These are phyloP conservation scores for Acronicta aceris DNA, from an alignment of 2,888 invertebrate species.

Conservation along the genomic window DNA sequence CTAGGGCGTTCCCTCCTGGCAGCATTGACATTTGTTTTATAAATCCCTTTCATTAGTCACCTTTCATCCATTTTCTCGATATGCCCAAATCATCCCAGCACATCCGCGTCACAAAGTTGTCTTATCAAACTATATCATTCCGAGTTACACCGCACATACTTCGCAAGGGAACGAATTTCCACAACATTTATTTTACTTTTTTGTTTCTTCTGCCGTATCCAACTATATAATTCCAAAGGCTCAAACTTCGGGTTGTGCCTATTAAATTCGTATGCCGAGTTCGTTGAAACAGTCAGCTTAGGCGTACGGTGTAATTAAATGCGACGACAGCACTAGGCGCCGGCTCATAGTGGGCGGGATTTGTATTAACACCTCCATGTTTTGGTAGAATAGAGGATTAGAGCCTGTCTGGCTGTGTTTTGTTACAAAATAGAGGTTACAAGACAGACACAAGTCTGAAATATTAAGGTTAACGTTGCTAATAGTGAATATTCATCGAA, in stretches of 20 bases:
- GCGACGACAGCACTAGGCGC: constrained; percentile 50
- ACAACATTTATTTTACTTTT: too few species aligned
- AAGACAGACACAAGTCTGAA: constrained; percentile 1
- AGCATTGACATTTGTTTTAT: too few species aligned
- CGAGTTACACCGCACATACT: too few species aligned
- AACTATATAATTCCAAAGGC: constrained; percentile 25
- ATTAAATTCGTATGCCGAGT: constrained; percentile 45
- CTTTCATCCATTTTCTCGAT: too few species aligned
- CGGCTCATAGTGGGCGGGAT: constrained; percentile 24
- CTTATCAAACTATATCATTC: too few species aligned
- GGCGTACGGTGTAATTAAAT: constrained; percentile 52
- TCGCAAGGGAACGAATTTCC: too few species aligned
- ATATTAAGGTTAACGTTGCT: constrained; percentile 1
- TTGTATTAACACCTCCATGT: constrained; percentile 51
- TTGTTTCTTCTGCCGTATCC: too few species aligned
- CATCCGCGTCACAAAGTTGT: too few species aligned
- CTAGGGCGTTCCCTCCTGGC: too few species aligned
- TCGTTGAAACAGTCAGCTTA: constrained; percentile 38
- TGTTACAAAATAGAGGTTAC: constrained; percentile 24
- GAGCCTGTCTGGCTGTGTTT: constrained; percentile 23
- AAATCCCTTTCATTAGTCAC: too few species aligned
- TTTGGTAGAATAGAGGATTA: constrained; percentile 42
- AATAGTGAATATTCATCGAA: neutral
- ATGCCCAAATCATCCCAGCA: too few species aligned
- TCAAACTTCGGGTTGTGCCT: constrained; percentile 13